These are phyloP conservation scores for Lacerta agilis DNA, from an alignment of 2,797 vertebrate genomes.

Conservation along the genomic window DNA sequence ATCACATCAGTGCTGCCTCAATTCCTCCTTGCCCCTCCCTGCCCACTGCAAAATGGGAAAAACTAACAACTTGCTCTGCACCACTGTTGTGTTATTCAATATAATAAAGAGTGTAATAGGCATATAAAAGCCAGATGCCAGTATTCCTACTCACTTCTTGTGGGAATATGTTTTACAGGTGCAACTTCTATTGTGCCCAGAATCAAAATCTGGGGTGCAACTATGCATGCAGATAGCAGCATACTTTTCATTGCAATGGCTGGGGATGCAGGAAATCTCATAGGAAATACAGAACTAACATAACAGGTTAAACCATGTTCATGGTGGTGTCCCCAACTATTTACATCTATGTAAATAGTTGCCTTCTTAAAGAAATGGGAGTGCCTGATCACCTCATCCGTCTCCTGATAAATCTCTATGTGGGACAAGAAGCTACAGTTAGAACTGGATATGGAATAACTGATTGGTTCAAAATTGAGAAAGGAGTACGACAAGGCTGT, in stretches of 20 bases:
- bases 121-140: not conserved
- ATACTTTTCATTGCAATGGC: not conserved
- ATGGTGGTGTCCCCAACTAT: not conserved
- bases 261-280: not conserved
- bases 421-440: too few relatives aligned
- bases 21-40: not conserved
- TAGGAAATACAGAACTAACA: not conserved
- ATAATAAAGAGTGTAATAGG: not conserved
- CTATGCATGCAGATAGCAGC: not conserved
- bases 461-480: too few relatives aligned
- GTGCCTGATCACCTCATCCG: too few relatives aligned
- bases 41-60: not conserved
- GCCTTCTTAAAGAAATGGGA: too few relatives aligned
- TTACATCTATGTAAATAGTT: not conserved
- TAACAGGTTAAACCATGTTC: not conserved
- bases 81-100: not conserved
- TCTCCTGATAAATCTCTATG: too few relatives aligned
- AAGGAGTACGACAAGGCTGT: too few relatives aligned
- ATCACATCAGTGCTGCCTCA: not conserved
- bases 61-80: not conserved
- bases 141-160: not conserved
- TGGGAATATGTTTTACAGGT: too few relatives aligned
- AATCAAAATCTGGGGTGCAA: not conserved
- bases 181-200: not conserved
- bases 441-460: too few relatives aligned